Percentiles rank a stretch among this genome's conserved stretches.
Conservation (phyloP, 2,797 vertebrate species). For the Champsocephalus esox region DNA sequence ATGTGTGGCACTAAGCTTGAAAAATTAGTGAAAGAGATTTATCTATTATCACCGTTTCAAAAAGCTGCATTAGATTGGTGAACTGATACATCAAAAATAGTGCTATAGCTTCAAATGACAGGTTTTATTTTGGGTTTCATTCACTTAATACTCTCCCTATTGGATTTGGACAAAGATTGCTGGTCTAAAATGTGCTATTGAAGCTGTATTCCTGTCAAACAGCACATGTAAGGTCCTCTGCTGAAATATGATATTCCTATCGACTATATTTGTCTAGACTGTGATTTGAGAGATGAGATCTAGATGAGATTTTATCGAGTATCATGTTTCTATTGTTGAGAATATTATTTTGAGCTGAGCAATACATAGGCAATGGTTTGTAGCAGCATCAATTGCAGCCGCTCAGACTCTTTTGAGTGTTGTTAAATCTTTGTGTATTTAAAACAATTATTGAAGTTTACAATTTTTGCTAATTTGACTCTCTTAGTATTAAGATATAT, state of each 20-base stretch:
- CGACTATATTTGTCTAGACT: constrained; percentile 48
- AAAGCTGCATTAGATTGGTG: too few relatives aligned
- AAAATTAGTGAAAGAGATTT: too few relatives aligned
- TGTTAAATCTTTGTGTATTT: constrained; percentile 7
- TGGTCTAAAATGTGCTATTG: not conserved
- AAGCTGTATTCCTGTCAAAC: constrained; percentile 15
- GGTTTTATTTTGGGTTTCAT: too few relatives aligned
- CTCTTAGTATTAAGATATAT: constrained; percentile 7
- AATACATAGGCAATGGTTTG: constrained; percentile 29
- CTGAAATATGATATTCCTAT: constrained; percentile 36
- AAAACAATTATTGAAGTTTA: not conserved
- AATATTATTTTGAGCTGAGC: constrained; percentile 50
- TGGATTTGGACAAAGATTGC: not conserved
- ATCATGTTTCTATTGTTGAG: constrained; percentile 39
- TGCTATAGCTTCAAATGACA: too few relatives aligned
- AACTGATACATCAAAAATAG: too few relatives aligned
- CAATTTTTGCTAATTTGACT: not conserved
- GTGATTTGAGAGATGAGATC: too few relatives aligned
- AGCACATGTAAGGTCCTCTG: constrained; percentile 22
- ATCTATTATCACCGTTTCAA: too few relatives aligned
- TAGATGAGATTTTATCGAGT: constrained; percentile 27
- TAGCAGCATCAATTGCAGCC: constrained; percentile 11
- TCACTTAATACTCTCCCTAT: too few relatives aligned
- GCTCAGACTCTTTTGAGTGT: constrained; percentile 7
- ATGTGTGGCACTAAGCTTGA: too few relatives aligned